Conservation (phyloP, 2,113 vertebrate genomes). For the Mus spicilegus region DNA sequence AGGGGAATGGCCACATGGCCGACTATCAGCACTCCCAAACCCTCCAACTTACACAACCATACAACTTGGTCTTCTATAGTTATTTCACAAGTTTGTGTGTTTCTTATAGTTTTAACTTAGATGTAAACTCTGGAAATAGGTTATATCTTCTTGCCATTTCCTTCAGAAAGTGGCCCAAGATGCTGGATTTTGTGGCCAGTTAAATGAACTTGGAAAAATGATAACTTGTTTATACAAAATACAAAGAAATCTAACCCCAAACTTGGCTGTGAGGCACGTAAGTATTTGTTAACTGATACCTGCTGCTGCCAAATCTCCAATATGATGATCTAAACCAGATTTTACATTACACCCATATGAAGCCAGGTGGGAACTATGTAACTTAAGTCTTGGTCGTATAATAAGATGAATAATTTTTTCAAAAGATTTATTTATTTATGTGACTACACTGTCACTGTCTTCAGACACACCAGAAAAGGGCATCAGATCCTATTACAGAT, state of each 20-base stretch:
- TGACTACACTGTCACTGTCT: too few species aligned
- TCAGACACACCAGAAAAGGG: too few species aligned
- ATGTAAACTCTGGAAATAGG: slow-evolving; percentile 46
- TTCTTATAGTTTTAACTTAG: slow-evolving; percentile 50
- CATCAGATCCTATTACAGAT: too few species aligned
- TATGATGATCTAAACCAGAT: slow-evolving; percentile 25
- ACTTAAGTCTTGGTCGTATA: not conserved
- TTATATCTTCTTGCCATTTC: slow-evolving; percentile 13
- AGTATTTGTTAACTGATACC: not conserved
- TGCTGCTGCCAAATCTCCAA: not conserved
- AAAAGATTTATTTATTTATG: too few species aligned
- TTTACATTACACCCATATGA: slow-evolving; percentile 2
- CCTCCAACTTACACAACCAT: not conserved
- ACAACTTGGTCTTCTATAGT: not conserved
- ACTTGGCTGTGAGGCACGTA: not conserved
- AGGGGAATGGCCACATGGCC: not conserved
- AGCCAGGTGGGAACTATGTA: slow-evolving; percentile 5
- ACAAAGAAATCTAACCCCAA: not conserved
- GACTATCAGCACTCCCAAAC: not conserved
- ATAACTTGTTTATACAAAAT: not conserved
- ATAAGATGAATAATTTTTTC: not conserved
- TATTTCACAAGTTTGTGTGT: slow-evolving; percentile 21
- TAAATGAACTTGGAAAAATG: not conserved
- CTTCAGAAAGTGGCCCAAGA: slow-evolving; percentile 46
- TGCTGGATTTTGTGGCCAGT: not conserved